These are phyloP conservation scores for Brachypodius melanocephalos DNA, from an alignment of 2,113 vertebrate species.

Conservation along the genomic window DNA sequence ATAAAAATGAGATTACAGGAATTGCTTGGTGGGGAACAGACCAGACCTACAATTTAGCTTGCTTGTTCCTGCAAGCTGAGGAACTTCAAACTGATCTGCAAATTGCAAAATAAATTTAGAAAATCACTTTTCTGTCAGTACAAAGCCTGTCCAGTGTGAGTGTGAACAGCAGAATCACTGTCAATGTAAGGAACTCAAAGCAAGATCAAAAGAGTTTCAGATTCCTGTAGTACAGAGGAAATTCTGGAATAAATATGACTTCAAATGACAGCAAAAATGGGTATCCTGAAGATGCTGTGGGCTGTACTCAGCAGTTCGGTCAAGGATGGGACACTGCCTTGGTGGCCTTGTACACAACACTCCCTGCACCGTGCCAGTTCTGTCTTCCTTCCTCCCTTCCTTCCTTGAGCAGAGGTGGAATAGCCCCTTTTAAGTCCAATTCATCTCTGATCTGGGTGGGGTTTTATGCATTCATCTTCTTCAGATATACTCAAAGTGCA, in stretches of 20 bases:
- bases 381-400: neutral
- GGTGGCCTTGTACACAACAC: neutral
- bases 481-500: neutral
- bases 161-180: neutral
- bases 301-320: neutral
- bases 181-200: neutral
- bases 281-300: neutral
- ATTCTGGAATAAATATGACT: neutral
- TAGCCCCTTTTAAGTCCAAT: neutral
- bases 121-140: neutral
- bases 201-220: neutral
- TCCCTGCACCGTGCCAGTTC: neutral
- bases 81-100: neutral
- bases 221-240: neutral
- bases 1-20: neutral
- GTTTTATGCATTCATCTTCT: neutral
- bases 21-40: neutral
- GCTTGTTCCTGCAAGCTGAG: neutral
- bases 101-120: neutral
- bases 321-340: neutral
- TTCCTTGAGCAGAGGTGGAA: neutral
- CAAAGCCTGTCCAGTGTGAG: neutral
- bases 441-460: neutral
- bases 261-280: neutral
- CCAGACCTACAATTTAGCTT: neutral